A percentile compares a stretch with the other conserved stretches of the same genome.
Evolutionary conservation across 2,797 vertebrate species (phyloP).

Genomic region (Pangasius larnaudii): DNA sequence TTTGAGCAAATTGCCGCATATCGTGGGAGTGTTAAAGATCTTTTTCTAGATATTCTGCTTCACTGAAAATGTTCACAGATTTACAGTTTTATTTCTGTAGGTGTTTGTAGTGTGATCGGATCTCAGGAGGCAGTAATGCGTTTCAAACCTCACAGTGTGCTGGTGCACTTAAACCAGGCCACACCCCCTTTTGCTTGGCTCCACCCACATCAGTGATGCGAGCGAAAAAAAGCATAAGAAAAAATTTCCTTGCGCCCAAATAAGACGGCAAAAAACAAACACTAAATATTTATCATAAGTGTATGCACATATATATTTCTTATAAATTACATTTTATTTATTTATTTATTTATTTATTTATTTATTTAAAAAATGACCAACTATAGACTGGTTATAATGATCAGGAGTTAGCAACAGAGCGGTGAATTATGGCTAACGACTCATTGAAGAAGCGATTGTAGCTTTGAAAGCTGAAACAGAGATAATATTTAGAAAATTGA

Average conservation of each 20-base stretch:
- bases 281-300: background rate
- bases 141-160: background rate
- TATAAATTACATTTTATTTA: too few relatives aligned
- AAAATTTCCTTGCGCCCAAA: background rate
- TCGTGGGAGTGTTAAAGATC: too few relatives aligned
- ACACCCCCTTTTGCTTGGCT: background rate
- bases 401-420: background rate
- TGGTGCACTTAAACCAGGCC: background rate
- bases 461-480: background rate
- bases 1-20: too few relatives aligned
- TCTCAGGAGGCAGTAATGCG: background rate
- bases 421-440: background rate
- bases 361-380: background rate
- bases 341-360: too few relatives aligned
- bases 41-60: too few relatives aligned
- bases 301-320: too few relatives aligned
- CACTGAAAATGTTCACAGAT: too few relatives aligned
- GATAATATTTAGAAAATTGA: background rate
- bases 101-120: background rate
- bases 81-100: too few relatives aligned
- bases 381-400: background rate
- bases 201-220: background rate
- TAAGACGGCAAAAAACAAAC: background rate
- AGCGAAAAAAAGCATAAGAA: background rate
- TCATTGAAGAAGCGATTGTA: background rate